Percentiles rank a stretch among this genome's conserved stretches.
Conservation (phyloP, 2,113 vertebrate genomes). For the Australoheros scitulus region DNA sequence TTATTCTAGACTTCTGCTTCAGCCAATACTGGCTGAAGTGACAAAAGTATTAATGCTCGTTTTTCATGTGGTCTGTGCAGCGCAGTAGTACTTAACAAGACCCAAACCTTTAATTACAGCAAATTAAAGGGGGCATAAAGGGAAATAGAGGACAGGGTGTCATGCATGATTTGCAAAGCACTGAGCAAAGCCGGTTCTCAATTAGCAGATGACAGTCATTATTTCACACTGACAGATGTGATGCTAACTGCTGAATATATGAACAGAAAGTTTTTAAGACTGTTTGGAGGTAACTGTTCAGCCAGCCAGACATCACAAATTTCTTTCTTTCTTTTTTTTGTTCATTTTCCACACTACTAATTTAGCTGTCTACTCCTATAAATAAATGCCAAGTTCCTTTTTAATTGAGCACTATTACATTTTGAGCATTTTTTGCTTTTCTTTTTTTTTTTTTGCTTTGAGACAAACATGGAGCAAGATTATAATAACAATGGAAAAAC, state of each 20-base stretch:
- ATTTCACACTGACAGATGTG: not conserved
- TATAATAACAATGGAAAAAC: slow-evolving; percentile 53
- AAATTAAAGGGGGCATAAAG: not conserved
- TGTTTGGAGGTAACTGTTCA: not conserved
- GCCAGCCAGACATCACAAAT: not conserved
- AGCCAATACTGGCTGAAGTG: not conserved
- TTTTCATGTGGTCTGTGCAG: not conserved
- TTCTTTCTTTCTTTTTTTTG: not conserved
- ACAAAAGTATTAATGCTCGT: not conserved
- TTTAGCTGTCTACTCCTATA: slow-evolving; percentile 13
- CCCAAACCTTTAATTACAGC: not conserved
- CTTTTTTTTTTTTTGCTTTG: not conserved
- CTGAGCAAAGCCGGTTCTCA: not conserved
- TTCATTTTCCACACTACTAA: slow-evolving; percentile 30
- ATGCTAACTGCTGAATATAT: not conserved
- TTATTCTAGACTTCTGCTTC: not conserved
- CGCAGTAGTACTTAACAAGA: not conserved
- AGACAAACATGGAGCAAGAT: slow-evolving; percentile 31
- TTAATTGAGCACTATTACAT: not conserved
- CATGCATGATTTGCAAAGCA: not conserved
- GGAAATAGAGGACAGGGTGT: not conserved
- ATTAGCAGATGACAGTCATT: not conserved
- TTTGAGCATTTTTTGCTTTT: not conserved
- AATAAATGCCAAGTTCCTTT: slow-evolving; percentile 23
- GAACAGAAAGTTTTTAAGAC: not conserved